A percentile compares a stretch with the other conserved stretches of the same genome.
Conservation (phyloP, 2,113 vertebrate species). For the Xenus cinereus region DNA sequence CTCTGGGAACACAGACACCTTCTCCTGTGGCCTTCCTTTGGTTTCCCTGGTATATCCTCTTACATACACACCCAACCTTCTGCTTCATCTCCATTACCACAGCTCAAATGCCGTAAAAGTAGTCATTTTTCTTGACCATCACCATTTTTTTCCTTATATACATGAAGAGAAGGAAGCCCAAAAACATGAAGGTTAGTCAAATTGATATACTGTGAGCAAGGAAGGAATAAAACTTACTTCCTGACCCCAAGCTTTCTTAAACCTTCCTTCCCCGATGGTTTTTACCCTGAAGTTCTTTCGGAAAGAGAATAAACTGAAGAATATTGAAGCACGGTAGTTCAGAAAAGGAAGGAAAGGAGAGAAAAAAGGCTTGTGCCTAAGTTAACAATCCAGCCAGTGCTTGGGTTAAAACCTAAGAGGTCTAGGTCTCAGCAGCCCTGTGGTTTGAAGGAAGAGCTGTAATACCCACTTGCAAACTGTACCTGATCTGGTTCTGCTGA, state of each 20-base stretch:
- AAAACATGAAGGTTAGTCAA: neutral
- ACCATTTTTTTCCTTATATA: neutral
- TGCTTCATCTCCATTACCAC: neutral
- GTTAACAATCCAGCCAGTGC: neutral
- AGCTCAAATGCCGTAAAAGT: neutral
- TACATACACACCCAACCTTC: neutral
- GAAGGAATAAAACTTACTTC: neutral
- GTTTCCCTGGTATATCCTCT: neutral
- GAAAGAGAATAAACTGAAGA: neutral
- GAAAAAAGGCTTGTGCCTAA: neutral
- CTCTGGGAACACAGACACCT: neutral
- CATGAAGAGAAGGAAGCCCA: neutral
- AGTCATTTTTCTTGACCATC: neutral
- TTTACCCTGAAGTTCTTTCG: neutral
- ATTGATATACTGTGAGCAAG: neutral
- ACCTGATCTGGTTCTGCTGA: neutral
- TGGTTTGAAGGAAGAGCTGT: neutral
- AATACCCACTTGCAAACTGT: neutral
- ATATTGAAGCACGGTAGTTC: neutral
- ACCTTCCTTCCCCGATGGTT: neutral
- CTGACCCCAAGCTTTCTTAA: neutral
- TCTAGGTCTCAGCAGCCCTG: neutral
- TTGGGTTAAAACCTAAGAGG: neutral
- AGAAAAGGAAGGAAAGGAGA: neutral
- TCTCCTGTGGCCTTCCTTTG: neutral